phyloP scores from a whole-genome alignment of 2,797 vertebrate genomes.

The Hafferia zeledoni region DNA sequence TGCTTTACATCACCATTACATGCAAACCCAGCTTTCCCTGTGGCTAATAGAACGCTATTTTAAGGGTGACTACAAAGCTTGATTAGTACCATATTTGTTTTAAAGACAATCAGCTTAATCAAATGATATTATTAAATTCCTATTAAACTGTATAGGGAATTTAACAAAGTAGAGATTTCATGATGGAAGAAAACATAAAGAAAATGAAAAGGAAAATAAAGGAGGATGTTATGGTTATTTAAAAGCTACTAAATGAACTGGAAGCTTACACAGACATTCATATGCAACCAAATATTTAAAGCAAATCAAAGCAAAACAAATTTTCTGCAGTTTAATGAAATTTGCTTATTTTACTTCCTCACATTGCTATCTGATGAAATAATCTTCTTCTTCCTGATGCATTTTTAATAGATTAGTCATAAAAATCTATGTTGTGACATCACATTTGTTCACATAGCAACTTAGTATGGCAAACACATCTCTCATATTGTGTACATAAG shows the following conservation, averaged over 20 bases:
- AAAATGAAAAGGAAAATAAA: slow-evolving; percentile 34
- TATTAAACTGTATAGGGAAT: neutral
- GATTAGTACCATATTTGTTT: slow-evolving; percentile 24
- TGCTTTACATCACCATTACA: neutral
- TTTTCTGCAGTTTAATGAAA: slow-evolving; percentile 11
- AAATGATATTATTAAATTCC: neutral
- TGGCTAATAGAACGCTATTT: neutral
- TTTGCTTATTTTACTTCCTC: slow-evolving; percentile 14
- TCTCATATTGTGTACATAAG: slow-evolving; percentile 37
- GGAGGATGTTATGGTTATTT: neutral
- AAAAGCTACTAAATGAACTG: slow-evolving; percentile 10
- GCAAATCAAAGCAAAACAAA: slow-evolving; percentile 15
- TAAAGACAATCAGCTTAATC: slow-evolving; percentile 22
- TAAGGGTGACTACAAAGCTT: neutral
- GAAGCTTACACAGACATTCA: slow-evolving; percentile 11
- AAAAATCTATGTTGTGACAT: slow-evolving; percentile 68
- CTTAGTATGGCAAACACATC: slow-evolving; percentile 61
- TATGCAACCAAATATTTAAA: slow-evolving; percentile 31
- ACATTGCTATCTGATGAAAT: slow-evolving; percentile 45
- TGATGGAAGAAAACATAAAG: neutral
- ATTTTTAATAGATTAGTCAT: slow-evolving; percentile 70
- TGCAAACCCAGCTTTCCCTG: neutral
- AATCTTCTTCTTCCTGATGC: slow-evolving; percentile 54
- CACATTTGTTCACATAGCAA: slow-evolving; percentile 70
- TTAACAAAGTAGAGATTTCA: neutral